Evolutionary conservation across 2,888 invertebrate genomes (phyloP), one percentile per base, ranked within the genome.

Genomic region (Idaea biselata): DNA sequence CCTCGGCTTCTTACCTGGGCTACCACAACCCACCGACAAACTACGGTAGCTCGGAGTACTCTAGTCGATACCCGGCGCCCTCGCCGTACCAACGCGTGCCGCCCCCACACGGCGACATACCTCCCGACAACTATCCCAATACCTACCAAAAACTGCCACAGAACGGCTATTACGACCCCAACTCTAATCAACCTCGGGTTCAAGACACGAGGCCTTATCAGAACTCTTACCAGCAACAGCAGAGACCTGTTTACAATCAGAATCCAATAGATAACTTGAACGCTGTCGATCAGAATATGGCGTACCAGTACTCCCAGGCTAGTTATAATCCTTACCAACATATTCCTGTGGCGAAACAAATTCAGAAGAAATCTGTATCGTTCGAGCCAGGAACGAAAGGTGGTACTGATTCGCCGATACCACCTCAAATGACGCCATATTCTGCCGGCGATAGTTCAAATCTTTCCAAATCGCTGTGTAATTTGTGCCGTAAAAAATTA

Each of bases 401-500:
- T 1, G 95, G 95, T 6, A 86, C 90, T 3, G 93, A 94, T 57
- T 93, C 93, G 16, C 93, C 93, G 0, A 75, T 91, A 55, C 91
- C 93, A 25, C 81, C 86, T 8, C 89, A 87, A 64, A 81, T 88
- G 79, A 91, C 80, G 63, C 72, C 76, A 1, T 85, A 80, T 62
- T 65, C 77, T 33, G 71, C 70, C 60, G 74, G 73, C 33, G 90
- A 89, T n/a, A 68, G 69, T 54, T 70, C 73, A 31, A 89, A 86
- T 18, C 72, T 71, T 44, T 86, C 95, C 74, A 95, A 95, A 64
- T 93, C 94, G 11, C 95, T 95, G 65, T 98, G 98, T 84, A 96
- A 97, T 87, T 93, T 98, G 74, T 98, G 98, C 87, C 94, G 97
- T 64, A 98, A 98, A 83, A 97, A 97, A 79, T 94, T 95, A 68